Base-by-base conservation (phyloP, 2,888 invertebrate species). In the Sarcophaga rosellei region DNA sequence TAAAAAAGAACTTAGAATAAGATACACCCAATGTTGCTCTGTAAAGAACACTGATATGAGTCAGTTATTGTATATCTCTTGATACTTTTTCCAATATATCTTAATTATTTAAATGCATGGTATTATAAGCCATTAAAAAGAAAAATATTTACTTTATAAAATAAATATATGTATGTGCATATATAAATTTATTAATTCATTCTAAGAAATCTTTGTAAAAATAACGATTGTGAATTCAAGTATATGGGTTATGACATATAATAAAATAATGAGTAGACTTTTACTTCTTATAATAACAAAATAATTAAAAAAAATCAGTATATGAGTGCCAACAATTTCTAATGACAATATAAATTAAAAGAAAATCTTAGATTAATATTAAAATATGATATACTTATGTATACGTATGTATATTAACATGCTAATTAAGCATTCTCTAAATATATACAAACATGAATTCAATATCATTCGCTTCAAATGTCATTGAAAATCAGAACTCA, bases 141-240 rank as follows among this genome's bases (percentile, higher is more conserved):
- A 35, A 35, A 35, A 35, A 35, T 15, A 47, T 47, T 47, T 47
- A 15, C 15, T 47, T 47, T 47, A 47, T 15, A 47, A 15, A 15
- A 47, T 47, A 15, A 15, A 47, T 15, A 15, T 73, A 81, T 72
- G 65, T 73, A 81, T 72, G 65, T 35, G n/a, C n/a, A 63, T 81
- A 81, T 53, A 78, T 61, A 84, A 70, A 80, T 77, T 76, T 86
- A 81, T 81, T 86, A 86, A 86, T 86, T 86, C 86, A 86, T 84
- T 86, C 81, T 86, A 86, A 80, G 70, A 74, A 79, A 47, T 75
- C 80, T 80, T 76, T 75, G 75, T 84, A 66, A 79, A 86, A 86
- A 74, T 76, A 83, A 79, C 68, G 65, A 74, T 63, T 83, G 73
- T 81, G 81, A 86, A 81, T 86, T 84, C 84, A 86, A 84, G 80